Evolutionary conservation across 2,797 vertebrate genomes (phyloP).

Genomic region (Cryptoblepharus egeriae): DNA sequence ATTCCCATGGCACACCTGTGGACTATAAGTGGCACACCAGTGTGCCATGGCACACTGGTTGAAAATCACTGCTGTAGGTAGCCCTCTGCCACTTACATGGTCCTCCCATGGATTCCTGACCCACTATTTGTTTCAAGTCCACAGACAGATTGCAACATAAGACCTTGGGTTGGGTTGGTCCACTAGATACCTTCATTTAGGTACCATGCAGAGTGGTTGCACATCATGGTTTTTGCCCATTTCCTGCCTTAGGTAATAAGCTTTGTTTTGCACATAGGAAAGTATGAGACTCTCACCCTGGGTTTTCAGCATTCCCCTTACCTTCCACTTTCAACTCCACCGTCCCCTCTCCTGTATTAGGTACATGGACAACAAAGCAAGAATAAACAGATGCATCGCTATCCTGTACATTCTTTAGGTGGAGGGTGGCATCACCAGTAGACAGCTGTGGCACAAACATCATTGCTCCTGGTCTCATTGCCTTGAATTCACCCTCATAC

Average conservation of each 20-base stretch:
- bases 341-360: neutral
- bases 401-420: neutral
- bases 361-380: neutral
- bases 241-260: too few species aligned
- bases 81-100: too few species aligned
- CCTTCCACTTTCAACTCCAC: conserved; percentile 26
- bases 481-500: neutral
- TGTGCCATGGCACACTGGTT: too few species aligned
- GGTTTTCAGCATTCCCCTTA: neutral
- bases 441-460: neutral
- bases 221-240: too few species aligned
- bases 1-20: too few species aligned
- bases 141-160: neutral
- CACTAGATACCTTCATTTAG: neutral
- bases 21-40: too few species aligned
- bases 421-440: neutral
- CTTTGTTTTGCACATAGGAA: neutral
- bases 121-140: neutral
- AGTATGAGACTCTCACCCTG: too few species aligned
- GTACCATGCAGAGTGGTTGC: neutral
- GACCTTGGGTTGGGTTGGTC: too few species aligned
- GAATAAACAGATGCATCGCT: neutral
- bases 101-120: neutral
- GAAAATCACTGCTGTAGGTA: too few species aligned
- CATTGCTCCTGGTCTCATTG: neutral